Evolutionary conservation across 2,888 invertebrate genomes (phyloP).

Genomic region (Conomelus anceps): DNA sequence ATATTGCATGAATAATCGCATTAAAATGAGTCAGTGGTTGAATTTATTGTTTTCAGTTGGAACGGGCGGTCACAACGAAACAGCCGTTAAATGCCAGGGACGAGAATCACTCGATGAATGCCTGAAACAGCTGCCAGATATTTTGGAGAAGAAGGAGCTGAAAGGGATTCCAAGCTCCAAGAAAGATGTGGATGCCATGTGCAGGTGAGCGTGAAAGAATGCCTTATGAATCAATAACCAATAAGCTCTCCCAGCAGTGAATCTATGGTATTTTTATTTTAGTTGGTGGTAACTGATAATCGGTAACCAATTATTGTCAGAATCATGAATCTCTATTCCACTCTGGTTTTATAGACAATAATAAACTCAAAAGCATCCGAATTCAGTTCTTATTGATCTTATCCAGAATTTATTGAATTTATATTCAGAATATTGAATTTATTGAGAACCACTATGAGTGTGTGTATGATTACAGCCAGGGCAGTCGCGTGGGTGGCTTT

Average conservation of each 20-base stretch:
- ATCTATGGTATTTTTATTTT: not conserved
- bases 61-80: not conserved
- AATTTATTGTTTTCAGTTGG: not conserved
- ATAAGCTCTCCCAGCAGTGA: not conserved
- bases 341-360: not conserved
- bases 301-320: not conserved
- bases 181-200: constrained; percentile 34
- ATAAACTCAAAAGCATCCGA: too few species aligned
- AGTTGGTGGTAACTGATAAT: not conserved
- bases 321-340: not conserved
- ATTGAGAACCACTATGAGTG: too few species aligned
- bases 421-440: too few species aligned
- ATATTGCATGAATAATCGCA: too few species aligned
- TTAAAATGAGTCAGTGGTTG: too few species aligned
- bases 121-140: constrained; percentile 31
- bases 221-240: not conserved
- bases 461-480: too few species aligned
- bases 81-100: constrained; percentile 27
- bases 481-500: too few species aligned
- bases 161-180: constrained; percentile 36
- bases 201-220: constrained; percentile 32
- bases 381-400: too few species aligned
- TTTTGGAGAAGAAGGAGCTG: constrained; percentile 30
- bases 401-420: too few species aligned
- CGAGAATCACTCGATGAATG: constrained; percentile 31